Evolutionary conservation across 2,888 invertebrate species (phyloP).

Genomic region (Pterostichus niger): DNA sequence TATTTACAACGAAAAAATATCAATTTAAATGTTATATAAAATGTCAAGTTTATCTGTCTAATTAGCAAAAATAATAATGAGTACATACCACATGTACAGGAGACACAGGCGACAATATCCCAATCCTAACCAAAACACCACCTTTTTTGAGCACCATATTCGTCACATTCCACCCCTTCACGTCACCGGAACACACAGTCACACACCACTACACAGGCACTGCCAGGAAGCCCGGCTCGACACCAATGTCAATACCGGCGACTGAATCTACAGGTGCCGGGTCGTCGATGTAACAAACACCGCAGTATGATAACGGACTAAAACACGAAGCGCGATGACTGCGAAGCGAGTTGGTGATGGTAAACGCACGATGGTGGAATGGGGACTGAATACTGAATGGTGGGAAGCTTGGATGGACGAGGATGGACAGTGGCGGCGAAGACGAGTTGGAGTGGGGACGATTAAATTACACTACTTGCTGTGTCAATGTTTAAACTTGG

Average conservation of each 20-base stretch:
- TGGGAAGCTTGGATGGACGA: too few species aligned
- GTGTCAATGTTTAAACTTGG: too few species aligned
- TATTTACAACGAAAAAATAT: too few species aligned
- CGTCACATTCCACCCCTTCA: neutral
- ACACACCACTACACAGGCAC: neutral
- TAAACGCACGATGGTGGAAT: neutral
- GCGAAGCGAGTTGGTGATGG: constrained; percentile 9
- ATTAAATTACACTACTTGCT: too few species aligned
- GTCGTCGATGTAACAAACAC: neutral
- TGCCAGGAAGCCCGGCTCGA: neutral
- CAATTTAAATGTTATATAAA: too few species aligned
- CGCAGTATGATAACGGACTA: neutral
- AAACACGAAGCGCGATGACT: neutral
- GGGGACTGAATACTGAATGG: too few species aligned
- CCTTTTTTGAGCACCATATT: constrained; percentile 48
- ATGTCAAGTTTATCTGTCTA: too few species aligned
- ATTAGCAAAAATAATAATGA: too few species aligned
- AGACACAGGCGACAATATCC: constrained; percentile 48
- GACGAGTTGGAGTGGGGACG: too few species aligned
- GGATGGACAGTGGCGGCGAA: too few species aligned
- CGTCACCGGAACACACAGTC: too few species aligned
- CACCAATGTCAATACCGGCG: neutral
- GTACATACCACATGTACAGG: constrained; percentile 20
- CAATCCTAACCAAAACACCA: constrained; percentile 48
- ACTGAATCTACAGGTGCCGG: neutral